phyloP scores from a whole-genome alignment of 2,113 vertebrate genomes.

The Ophthalmolycus amberensis region DNA sequence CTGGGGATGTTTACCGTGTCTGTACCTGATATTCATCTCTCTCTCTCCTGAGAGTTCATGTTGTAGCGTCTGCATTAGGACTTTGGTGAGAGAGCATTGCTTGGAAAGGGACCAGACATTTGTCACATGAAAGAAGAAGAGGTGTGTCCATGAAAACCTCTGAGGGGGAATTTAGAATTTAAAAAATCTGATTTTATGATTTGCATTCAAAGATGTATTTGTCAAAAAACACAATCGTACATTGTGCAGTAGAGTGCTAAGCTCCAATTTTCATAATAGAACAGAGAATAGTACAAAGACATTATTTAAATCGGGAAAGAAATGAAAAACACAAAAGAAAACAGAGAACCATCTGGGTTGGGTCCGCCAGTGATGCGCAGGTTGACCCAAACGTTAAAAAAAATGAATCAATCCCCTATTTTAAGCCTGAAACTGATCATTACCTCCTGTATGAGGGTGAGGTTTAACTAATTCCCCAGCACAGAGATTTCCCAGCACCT shows the following conservation, averaged over 20 bases:
- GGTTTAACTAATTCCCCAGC: not conserved
- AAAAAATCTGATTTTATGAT: not conserved
- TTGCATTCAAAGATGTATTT: not conserved
- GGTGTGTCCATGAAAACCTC: not conserved
- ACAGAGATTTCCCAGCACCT: constrained; percentile 4
- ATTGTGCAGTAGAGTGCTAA: not conserved
- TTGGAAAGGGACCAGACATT: constrained; percentile 23
- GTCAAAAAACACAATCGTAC: not conserved
- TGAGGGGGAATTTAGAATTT: not conserved
- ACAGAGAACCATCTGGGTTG: not conserved
- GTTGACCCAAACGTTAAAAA: not conserved
- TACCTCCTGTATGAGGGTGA: not conserved
- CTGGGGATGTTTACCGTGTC: constrained; percentile 40
- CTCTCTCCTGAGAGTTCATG: constrained; percentile 8
- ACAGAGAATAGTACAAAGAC: not conserved
- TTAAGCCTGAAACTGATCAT: constrained; percentile 8
- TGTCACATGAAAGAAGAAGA: constrained; percentile 4
- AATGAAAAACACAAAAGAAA: not conserved
- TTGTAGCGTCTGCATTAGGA: constrained; percentile 21
- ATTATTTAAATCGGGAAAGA: not conserved
- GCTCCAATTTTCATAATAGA: not conserved
- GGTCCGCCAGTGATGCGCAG: not conserved
- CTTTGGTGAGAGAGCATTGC: not conserved
- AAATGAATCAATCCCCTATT: not conserved
- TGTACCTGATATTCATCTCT: constrained; percentile 26